Evolutionary conservation across 2,888 invertebrate genomes (phyloP), one percentile per base, ranked within the genome.

Genomic region (Drosophila aldrichi): DNA sequence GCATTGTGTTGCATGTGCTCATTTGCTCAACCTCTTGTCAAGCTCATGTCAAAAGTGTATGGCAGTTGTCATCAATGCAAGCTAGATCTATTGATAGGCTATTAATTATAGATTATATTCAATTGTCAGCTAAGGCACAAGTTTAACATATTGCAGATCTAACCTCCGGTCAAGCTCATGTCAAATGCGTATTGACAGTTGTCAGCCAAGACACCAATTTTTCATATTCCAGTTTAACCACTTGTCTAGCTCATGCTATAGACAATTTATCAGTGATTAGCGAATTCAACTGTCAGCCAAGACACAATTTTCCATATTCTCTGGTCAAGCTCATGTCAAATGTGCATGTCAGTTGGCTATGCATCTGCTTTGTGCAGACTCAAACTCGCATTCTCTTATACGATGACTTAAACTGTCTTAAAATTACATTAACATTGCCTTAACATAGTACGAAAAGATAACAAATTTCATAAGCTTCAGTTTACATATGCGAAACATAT

Each of bases 11-110:
- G n/a, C 29, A 29, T 29, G 29, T 29, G 48, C n/a, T 29, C 51
- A 9, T 34, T 20, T 9, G 51, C 16, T 20, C 34, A 51, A 51
- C 20, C 51, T 51, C 51, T 16, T 51, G 51, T 51, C 51, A 51
- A 51, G 34, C 34, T 4, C 34, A 20, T 51, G 51, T 51, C 51
- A 51, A 51, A 49, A 32, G 0, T 14, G 7, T 3, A 3, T 32
- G 18, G 10, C 49, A 32, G 32, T 18, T 49, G 25, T 25, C 6
- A 25, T 3, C 4, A 25, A 25, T 32, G 9, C 32, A 32, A 2
- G 32, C 32, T 32, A 9, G 32, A 14, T 25, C 38, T 10, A 68
- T 44, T 12, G 32, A 34, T 34, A 34, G 22, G 9, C 18, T 40
- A 58, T 58, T 51, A 32, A 29, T 46, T 20, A 9, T 22, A n/a